Evolutionary conservation across 2,888 invertebrate species (phyloP).

Genomic region (Acrobasis consociella): DNA sequence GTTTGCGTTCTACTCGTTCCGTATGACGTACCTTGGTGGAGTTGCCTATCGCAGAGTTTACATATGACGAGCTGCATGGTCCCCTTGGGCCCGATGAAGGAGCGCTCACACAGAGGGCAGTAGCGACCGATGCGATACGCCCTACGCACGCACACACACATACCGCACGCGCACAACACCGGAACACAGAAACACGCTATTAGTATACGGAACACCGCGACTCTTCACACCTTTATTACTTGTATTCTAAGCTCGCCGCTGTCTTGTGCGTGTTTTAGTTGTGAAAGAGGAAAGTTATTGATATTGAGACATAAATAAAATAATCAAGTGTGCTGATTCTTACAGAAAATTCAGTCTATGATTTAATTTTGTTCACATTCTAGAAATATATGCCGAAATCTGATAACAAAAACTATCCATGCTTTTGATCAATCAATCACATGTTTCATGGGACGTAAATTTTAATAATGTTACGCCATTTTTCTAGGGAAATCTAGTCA

Average conservation of each 20-base stretch:
- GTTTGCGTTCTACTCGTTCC: slow-evolving; percentile 33
- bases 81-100: slow-evolving; percentile 86
- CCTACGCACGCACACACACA: slow-evolving; percentile 81
- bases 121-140: slow-evolving; percentile 88
- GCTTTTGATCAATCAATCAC: too few relatives aligned
- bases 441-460: too few relatives aligned
- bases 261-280: slow-evolving; percentile 20
- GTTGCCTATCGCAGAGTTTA: slow-evolving; percentile 83
- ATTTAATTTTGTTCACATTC: not conserved
- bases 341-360: not conserved
- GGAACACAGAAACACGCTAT: slow-evolving; percentile 82
- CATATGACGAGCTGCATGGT: slow-evolving; percentile 85
- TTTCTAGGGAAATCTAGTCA: too few relatives aligned
- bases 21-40: slow-evolving; percentile 81
- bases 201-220: slow-evolving; percentile 62
- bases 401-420: too few relatives aligned
- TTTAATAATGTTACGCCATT: too few relatives aligned
- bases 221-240: slow-evolving; percentile 27
- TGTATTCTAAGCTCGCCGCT: slow-evolving; percentile 26
- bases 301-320: not conserved
- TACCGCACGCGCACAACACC: slow-evolving; percentile 75
- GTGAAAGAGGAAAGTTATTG: not conserved
- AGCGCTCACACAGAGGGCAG: slow-evolving; percentile 88
- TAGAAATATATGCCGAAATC: too few relatives aligned
- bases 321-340: not conserved